Conservation (phyloP, 2,888 invertebrate species). For the Lottia scabra region DNA sequence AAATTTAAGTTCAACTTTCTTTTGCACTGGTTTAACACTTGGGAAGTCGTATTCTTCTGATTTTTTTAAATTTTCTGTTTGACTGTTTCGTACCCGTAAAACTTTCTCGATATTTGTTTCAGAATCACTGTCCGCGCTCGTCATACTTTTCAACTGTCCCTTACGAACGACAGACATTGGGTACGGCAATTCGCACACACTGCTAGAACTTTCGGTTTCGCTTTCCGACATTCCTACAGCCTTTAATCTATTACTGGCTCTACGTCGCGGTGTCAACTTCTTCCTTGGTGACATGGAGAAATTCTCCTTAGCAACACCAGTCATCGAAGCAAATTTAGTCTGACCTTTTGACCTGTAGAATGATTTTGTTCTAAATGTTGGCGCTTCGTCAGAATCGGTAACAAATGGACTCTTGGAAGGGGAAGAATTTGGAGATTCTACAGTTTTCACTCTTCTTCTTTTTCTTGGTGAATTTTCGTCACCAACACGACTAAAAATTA, state of each 20-base stretch:
- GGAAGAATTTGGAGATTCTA: constrained; percentile 8
- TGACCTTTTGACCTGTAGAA: constrained; percentile 51
- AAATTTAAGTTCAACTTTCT: background rate
- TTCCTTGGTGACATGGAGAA: background rate
- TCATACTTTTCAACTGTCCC: background rate
- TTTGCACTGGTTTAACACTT: constrained; percentile 7
- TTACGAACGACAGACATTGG: background rate
- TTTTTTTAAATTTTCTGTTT: background rate
- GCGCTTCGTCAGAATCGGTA: constrained; percentile 22
- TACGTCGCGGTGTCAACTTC: background rate
- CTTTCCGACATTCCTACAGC: background rate
- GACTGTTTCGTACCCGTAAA: background rate
- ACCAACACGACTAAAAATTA: background rate
- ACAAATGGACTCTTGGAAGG: constrained; percentile 10
- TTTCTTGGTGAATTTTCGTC: constrained; percentile 1
- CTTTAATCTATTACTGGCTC: background rate
- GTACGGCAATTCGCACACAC: background rate
- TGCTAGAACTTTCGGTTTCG: background rate
- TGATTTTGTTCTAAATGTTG: constrained; percentile 41
- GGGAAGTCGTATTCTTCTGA: background rate
- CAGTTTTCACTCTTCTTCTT: background rate
- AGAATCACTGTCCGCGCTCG: background rate
- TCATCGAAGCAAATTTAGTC: constrained; percentile 8
- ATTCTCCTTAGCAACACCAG: constrained; percentile 9
- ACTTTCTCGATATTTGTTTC: background rate